Percentiles rank a stretch among this genome's conserved stretches.
These are phyloP conservation scores for Tretioscincus oriximinensis DNA, from an alignment of 2,113 vertebrate genomes.

Conservation along the genomic window DNA sequence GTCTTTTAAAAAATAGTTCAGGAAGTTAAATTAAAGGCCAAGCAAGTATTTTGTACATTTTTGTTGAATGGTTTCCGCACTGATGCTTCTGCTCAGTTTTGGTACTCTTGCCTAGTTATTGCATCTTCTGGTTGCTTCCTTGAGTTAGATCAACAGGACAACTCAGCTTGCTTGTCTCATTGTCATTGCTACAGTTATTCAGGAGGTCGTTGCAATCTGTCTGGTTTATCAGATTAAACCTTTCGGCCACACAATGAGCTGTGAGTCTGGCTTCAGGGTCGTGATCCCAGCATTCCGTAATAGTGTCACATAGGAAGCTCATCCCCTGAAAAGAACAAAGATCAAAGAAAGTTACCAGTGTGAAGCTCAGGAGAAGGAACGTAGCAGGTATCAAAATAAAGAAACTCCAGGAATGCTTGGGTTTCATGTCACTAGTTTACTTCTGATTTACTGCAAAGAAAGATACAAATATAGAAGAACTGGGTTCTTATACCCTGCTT, in stretches of 20 bases:
- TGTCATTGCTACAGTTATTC: slow-evolving; percentile 57
- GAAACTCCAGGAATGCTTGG: accelerated
- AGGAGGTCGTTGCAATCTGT: slow-evolving; percentile 69
- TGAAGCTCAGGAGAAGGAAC: background rate
- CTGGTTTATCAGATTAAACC: slow-evolving; percentile 77
- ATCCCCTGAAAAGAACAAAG: slow-evolving; percentile 75
- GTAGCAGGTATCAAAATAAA: background rate
- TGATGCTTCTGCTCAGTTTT: slow-evolving; percentile 12
- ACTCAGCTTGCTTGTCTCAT: slow-evolving; percentile 63
- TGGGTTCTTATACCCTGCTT: no score
- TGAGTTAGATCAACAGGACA: slow-evolving; percentile 42
- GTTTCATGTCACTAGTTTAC: background rate
- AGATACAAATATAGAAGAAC: no score
- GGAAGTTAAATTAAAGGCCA: background rate
- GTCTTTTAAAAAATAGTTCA: slow-evolving; percentile 49
- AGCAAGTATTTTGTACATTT: background rate
- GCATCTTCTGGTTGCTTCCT: slow-evolving; percentile 9
- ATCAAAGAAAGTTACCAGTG: slow-evolving; percentile 6
- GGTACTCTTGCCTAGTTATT: slow-evolving; percentile 30
- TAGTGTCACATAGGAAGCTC: slow-evolving; percentile 83
- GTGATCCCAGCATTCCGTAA: slow-evolving; percentile 90
- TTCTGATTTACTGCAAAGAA: background rate
- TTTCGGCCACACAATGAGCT: slow-evolving; percentile 87
- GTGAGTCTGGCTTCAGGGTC: slow-evolving; percentile 91
- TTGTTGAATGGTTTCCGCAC: slow-evolving; percentile 4